phyloP scores from a whole-genome alignment of 2,888 invertebrate species.

The Lepetodrilus schrolli region DNA sequence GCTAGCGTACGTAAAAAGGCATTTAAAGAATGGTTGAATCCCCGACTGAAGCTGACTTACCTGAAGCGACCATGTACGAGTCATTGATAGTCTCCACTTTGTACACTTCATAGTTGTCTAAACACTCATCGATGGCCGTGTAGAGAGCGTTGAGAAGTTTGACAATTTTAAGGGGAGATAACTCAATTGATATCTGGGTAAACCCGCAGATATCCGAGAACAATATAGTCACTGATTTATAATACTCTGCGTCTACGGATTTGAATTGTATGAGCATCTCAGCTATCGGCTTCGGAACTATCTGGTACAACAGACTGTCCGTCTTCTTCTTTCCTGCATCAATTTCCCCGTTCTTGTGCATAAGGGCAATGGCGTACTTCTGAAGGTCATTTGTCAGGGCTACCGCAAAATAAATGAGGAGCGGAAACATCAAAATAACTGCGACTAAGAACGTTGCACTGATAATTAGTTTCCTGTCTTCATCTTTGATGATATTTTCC shows the following conservation, averaged over 20 bases:
- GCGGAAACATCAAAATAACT: constrained; percentile 62
- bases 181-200: constrained; percentile 37
- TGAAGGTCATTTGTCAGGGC: constrained; percentile 63
- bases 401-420: constrained; percentile 61
- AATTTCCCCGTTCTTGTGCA: constrained; percentile 60
- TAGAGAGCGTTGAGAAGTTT: constrained; percentile 47
- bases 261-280: constrained; percentile 52
- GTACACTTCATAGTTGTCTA: constrained; percentile 49
- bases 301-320: constrained; percentile 60
- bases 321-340: constrained; percentile 56
- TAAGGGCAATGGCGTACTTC: constrained; percentile 62
- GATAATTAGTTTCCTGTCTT: constrained; percentile 72
- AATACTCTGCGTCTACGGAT: constrained; percentile 58
- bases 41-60: too few species aligned
- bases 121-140: constrained; percentile 45
- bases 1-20: too few species aligned
- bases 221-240: constrained; percentile 51
- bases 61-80: constrained; percentile 57
- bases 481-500: constrained; percentile 71
- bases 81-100: constrained; percentile 58
- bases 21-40: too few species aligned
- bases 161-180: constrained; percentile 46
- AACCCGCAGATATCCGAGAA: constrained; percentile 55
- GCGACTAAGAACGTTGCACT: constrained; percentile 79
- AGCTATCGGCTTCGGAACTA: constrained; percentile 62